Percentiles rank a stretch among this genome's conserved stretches.
phyloP scores from a whole-genome alignment of 2,797 vertebrate genomes.

The Pelochelys cantorii region DNA sequence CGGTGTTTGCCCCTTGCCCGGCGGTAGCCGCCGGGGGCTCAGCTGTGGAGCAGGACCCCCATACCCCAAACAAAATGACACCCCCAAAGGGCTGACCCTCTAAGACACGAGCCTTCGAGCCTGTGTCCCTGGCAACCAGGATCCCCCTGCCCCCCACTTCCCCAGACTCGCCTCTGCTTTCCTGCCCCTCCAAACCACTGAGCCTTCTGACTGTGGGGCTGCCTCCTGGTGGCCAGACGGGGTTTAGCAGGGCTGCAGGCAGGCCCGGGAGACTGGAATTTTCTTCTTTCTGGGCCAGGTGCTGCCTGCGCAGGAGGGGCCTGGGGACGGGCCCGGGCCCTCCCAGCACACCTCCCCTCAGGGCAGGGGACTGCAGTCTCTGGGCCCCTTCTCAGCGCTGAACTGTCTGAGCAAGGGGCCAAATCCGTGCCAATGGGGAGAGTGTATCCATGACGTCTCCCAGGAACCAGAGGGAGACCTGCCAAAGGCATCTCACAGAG shows the following conservation, averaged over 20 bases:
- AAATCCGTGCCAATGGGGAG: too few relatives aligned
- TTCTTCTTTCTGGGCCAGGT: not conserved
- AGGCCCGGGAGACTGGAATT: not conserved
- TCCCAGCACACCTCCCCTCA: not conserved
- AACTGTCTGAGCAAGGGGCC: not conserved
- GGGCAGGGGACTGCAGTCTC: not conserved
- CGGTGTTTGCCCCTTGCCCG: too few relatives aligned
- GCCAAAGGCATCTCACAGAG: not conserved
- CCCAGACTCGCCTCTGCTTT: not conserved
- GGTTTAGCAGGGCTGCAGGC: too few relatives aligned
- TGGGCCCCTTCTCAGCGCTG: not conserved
- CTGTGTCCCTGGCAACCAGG: not conserved
- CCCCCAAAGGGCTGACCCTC: not conserved
- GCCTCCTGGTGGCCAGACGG: not conserved
- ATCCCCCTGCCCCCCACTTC: not conserved
- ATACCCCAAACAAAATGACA: too few relatives aligned
- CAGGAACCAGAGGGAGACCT: not conserved
- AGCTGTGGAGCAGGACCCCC: too few relatives aligned
- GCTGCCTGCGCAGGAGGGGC: not conserved
- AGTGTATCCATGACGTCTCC: not conserved
- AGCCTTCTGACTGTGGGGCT: accelerated
- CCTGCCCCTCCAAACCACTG: not conserved
- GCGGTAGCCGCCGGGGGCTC: too few relatives aligned
- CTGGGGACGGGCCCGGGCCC: not conserved
- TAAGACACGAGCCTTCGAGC: not conserved